Evolutionary conservation across 2,888 invertebrate species (phyloP).

Genomic region (Platycnemis pennipes): DNA sequence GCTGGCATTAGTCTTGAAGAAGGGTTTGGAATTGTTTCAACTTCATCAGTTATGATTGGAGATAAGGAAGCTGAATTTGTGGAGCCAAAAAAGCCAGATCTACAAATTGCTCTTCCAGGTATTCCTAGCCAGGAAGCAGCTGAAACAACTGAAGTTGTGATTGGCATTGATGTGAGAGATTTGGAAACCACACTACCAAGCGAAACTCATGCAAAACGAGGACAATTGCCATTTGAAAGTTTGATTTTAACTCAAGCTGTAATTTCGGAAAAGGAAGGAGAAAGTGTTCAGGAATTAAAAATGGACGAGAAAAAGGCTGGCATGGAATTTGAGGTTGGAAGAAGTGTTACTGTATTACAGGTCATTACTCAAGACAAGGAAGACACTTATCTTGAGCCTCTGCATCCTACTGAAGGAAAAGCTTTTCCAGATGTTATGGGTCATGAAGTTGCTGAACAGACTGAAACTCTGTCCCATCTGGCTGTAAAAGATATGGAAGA

Average conservation of each 20-base stretch:
- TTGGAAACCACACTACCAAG: constrained; percentile 73
- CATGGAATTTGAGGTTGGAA: constrained; percentile 77
- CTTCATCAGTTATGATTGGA: constrained; percentile 80
- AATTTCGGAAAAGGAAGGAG: constrained; percentile 79
- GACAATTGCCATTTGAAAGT: constrained; percentile 78
- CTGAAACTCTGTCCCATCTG: constrained; percentile 70
- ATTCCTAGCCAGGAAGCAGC: constrained; percentile 81
- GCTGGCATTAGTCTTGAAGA: constrained; percentile 73
- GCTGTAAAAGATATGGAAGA: constrained; percentile 76
- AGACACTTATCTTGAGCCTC: constrained; percentile 74
- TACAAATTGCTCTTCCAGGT: constrained; percentile 79
- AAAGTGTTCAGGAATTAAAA: constrained; percentile 75
- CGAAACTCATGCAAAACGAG: constrained; percentile 75
- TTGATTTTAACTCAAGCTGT: constrained; percentile 78
- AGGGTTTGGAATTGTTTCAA: constrained; percentile 79
- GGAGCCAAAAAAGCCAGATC: constrained; percentile 74
- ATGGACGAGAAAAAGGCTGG: constrained; percentile 74
- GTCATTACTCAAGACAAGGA: constrained; percentile 83
- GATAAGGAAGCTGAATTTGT: constrained; percentile 74
- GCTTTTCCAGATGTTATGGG: constrained; percentile 72
- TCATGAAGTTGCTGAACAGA: constrained; percentile 72
- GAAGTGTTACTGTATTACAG: constrained; percentile 82
- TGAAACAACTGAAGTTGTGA: constrained; percentile 79
- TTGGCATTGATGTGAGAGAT: constrained; percentile 78
- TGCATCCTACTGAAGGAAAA: constrained; percentile 75